phyloP scores from a whole-genome alignment of 2,113 vertebrate species.

The Labeo rohita region DNA sequence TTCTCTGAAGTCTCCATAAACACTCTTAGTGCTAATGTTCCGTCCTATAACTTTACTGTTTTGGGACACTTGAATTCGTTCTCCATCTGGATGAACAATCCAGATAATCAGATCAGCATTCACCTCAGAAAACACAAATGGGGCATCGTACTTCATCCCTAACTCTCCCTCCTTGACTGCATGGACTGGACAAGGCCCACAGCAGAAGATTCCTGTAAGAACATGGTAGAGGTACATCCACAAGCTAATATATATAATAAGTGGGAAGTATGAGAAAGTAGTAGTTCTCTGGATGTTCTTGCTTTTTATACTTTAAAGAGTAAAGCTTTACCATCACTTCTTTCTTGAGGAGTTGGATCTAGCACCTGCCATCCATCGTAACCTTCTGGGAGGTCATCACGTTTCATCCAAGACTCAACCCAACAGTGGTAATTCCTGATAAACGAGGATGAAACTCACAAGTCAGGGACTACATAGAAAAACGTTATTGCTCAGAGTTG shows the following conservation, averaged over 20 bases:
- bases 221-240: background rate
- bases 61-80: constrained; percentile 54
- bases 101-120: constrained; percentile 78
- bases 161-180: constrained; percentile 77
- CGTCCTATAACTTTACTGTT: constrained; percentile 65
- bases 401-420: constrained; percentile 92
- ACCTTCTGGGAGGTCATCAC: constrained; percentile 80
- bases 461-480: background rate
- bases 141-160: constrained; percentile 75
- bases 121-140: constrained; percentile 79
- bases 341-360: constrained; percentile 94
- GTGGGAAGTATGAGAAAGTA: background rate
- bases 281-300: background rate
- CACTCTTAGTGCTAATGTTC: constrained; percentile 81
- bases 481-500: background rate
- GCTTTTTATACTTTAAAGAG: background rate
- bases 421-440: constrained; percentile 96
- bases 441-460: background rate
- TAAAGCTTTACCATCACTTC: constrained; percentile 82
- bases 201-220: constrained; percentile 72
- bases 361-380: constrained; percentile 91
- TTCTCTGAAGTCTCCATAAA: constrained; percentile 70
- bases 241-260: background rate
- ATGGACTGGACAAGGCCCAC: constrained; percentile 78
- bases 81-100: constrained; percentile 65